phyloP scores from a whole-genome alignment of 1,140 invertebrate species.

The Bombus waltoni region DNA sequence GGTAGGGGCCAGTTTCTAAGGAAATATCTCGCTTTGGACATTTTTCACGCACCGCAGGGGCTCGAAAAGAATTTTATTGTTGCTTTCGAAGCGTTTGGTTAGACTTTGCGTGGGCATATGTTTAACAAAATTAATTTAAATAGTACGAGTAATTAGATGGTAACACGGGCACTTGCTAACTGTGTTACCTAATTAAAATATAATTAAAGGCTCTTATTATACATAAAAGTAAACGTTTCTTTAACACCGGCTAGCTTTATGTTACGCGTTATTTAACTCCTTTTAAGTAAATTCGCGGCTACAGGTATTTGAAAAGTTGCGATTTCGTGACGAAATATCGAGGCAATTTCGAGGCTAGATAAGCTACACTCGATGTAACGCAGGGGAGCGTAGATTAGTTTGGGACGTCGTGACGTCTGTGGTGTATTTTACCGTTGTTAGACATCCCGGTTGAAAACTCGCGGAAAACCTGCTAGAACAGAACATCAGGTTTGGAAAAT shows the following conservation, averaged over 20 bases:
- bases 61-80: neutral
- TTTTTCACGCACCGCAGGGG: neutral
- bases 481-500: constrained; percentile 35
- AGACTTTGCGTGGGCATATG: neutral
- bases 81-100: neutral
- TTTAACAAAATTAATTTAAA: constrained; percentile 16
- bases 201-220: neutral
- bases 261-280: neutral
- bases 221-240: neutral
- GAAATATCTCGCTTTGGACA: neutral
- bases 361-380: constrained; percentile 52
- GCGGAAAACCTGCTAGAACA: constrained; percentile 30
- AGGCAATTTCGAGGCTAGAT: constrained; percentile 47
- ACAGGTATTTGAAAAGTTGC: neutral
- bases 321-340: neutral
- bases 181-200: constrained; percentile 9
- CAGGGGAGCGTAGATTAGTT: neutral
- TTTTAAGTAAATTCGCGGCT: neutral
- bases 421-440: constrained; percentile 42
- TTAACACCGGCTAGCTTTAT: neutral
- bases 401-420: constrained; percentile 50
- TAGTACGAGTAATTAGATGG: neutral
- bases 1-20: neutral
- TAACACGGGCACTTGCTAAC: neutral
- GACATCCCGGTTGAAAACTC: constrained; percentile 50